Conservation (phyloP, 2,888 invertebrate genomes). For the Rutpela maculata region DNA sequence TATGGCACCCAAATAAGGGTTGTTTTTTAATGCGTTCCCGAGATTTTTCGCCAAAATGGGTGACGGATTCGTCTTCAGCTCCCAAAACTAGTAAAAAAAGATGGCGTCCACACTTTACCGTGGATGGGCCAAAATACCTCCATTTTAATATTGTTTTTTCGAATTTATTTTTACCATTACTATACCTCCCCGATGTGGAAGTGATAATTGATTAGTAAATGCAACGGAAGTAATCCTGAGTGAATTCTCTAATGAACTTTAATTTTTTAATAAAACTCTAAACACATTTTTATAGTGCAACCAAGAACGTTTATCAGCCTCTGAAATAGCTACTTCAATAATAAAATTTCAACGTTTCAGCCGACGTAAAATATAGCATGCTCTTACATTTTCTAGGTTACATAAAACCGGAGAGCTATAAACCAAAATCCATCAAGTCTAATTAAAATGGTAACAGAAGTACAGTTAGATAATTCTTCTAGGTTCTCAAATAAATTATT, state of each 20-base stretch:
- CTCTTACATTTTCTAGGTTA: not conserved
- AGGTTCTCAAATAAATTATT: conserved; percentile 19
- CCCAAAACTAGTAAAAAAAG: too few relatives aligned
- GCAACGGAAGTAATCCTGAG: not conserved
- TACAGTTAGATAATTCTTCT: conserved; percentile 3
- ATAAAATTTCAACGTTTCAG: not conserved
- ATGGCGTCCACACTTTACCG: too few relatives aligned
- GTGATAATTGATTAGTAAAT: too few relatives aligned
- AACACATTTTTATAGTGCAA: not conserved
- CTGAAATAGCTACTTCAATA: not conserved
- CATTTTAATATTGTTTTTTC: too few relatives aligned
- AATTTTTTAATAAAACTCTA: not conserved
- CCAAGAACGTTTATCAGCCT: not conserved
- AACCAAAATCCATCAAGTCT: conserved; percentile 7
- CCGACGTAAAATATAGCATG: not conserved
- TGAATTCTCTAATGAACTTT: not conserved
- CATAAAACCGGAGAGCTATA: not conserved
- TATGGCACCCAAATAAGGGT: too few relatives aligned
- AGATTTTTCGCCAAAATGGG: too few relatives aligned
- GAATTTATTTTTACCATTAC: too few relatives aligned
- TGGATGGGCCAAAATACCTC: too few relatives aligned
- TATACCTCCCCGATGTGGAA: too few relatives aligned
- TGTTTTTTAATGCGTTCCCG: too few relatives aligned
- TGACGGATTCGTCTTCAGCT: too few relatives aligned
- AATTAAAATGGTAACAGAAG: conserved; percentile 4